phyloP scores from a whole-genome alignment of 2,113 vertebrate species.

The Agapornis roseicollis region DNA sequence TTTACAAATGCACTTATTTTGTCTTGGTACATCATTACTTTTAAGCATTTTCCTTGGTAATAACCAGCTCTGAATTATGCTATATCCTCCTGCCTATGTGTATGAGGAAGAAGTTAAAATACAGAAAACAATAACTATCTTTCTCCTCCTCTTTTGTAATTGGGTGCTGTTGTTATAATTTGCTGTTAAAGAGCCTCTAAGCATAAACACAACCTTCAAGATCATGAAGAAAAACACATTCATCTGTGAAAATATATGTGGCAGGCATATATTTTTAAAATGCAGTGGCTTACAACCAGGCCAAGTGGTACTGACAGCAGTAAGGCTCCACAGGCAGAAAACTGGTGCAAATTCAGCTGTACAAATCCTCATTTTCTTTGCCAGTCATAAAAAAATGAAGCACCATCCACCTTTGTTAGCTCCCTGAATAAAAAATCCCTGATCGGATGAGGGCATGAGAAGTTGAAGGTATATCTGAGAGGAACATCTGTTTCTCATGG shows the following conservation, averaged over 20 bases:
- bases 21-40: constrained; percentile 42
- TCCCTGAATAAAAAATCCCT: not conserved
- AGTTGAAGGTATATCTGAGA: not conserved
- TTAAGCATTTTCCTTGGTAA: constrained; percentile 39
- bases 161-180: not conserved
- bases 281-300: not conserved
- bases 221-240: not conserved
- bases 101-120: not conserved
- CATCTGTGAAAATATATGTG: not conserved
- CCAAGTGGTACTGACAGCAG: not conserved
- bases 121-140: not conserved
- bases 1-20: constrained; percentile 56
- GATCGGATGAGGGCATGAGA: not conserved
- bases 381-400: not conserved
- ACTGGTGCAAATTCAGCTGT: not conserved
- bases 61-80: constrained; percentile 26
- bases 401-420: not conserved
- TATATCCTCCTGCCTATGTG: not conserved
- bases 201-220: not conserved
- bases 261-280: not conserved
- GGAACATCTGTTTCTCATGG: not conserved
- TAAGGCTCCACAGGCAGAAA: not conserved
- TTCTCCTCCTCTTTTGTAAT: not conserved
- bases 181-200: not conserved
- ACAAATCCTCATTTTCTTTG: not conserved